These are phyloP conservation scores for Autographa pulchrina DNA, from an alignment of 2,888 invertebrate genomes.

Conservation along the genomic window DNA sequence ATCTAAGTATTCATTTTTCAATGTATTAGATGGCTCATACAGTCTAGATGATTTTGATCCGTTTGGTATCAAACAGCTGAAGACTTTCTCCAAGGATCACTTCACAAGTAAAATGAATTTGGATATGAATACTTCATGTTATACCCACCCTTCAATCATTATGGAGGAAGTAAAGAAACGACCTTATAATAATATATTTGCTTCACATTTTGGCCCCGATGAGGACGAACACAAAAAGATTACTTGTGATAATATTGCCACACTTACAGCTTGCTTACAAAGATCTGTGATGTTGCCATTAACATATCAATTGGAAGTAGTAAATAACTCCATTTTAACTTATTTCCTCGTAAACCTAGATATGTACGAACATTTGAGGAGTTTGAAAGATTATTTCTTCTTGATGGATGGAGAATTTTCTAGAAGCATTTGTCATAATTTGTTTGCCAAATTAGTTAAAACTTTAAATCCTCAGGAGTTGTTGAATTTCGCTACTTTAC, in stretches of 20 bases:
- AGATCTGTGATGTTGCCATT: conserved; percentile 92
- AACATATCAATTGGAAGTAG: conserved; percentile 91
- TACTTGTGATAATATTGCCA: conserved; percentile 82
- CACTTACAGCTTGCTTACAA: conserved; percentile 90
- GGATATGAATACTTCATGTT: conserved; percentile 71
- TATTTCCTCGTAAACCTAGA: conserved; percentile 91
- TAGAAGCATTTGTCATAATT: conserved; percentile 91
- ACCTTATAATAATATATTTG: conserved; percentile 82
- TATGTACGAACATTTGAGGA: conserved; percentile 92
- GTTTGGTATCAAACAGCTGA: conserved; percentile 79
- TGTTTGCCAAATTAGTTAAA: conserved; percentile 91
- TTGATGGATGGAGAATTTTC: conserved; percentile 95
- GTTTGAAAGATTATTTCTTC: conserved; percentile 94
- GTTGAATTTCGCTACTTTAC: conserved; percentile 92
- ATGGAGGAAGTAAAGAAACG: conserved; percentile 84
- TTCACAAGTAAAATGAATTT: conserved; percentile 74
- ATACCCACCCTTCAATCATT: conserved; percentile 80
- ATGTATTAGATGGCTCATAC: conserved; percentile 86
- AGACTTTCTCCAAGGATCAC: conserved; percentile 70
- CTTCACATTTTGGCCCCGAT: conserved; percentile 67
- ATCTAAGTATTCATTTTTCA: conserved; percentile 77
- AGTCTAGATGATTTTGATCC: conserved; percentile 83
- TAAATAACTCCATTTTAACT: conserved; percentile 92
- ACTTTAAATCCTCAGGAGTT: conserved; percentile 91
- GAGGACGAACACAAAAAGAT: conserved; percentile 74